Conservation (phyloP, 92 coral and sea anemone species). For the Virgularia gustaviana region DNA sequence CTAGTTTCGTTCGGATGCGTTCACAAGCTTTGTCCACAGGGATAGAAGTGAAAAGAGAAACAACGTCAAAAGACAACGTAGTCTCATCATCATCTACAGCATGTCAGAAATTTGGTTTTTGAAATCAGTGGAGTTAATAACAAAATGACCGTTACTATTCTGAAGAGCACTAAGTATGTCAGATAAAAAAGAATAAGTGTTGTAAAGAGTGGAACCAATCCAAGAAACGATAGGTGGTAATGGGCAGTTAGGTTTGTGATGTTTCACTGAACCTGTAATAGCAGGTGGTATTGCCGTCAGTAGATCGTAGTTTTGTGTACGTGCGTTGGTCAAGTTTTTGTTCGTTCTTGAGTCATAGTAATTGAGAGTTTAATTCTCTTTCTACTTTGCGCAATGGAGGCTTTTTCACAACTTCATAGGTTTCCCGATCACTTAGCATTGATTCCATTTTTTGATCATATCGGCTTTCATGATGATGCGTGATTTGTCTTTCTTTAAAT, state of each 20-base stretch:
- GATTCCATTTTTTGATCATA: constrained; percentile 41
- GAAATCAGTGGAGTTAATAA: constrained; percentile 38
- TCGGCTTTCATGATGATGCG: background rate
- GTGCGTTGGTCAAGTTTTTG: constrained; percentile 4
- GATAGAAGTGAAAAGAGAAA: constrained; percentile 46
- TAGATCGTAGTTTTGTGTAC: constrained; percentile 4
- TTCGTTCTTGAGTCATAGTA: constrained; percentile 1
- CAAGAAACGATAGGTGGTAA: constrained; percentile 43
- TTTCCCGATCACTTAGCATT: background rate
- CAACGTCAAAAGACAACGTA: constrained; percentile 51
- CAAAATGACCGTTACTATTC: constrained; percentile 26
- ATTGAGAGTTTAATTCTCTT: background rate
- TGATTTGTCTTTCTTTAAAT: constrained; percentile 3
- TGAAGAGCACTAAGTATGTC: constrained; percentile 30
- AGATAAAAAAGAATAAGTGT: constrained; percentile 33
- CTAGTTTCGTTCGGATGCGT: constrained; percentile 25
- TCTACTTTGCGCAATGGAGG: constrained; percentile 9
- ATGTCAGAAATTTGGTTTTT: constrained; percentile 19
- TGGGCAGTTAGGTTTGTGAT: constrained; percentile 29
- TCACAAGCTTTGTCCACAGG: constrained; percentile 40
- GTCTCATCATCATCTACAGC: constrained; percentile 30
- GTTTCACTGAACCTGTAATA: constrained; percentile 36
- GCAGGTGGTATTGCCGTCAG: constrained; percentile 20
- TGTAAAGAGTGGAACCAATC: constrained; percentile 43
- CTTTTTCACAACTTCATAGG: constrained; percentile 14